A percentile compares a stretch with the other conserved stretches of the same genome.
These are phyloP conservation scores for Podocnemis expansa DNA, from an alignment of 2,113 vertebrate species.

Conservation along the genomic window DNA sequence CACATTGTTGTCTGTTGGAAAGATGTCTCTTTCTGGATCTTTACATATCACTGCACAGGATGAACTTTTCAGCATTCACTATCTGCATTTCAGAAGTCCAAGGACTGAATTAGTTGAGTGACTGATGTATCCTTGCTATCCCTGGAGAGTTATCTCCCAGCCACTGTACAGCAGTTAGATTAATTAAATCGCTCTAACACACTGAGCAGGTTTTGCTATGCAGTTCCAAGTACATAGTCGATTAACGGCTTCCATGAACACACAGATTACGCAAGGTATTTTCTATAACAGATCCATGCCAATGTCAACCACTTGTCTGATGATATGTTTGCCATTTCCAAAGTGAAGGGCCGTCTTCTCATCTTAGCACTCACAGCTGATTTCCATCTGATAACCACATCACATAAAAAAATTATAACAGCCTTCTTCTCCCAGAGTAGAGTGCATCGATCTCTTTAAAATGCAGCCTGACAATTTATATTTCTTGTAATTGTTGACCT, in stretches of 20 bases:
- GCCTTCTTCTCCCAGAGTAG: not conserved
- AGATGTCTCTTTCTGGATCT: not conserved
- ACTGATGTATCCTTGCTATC: not conserved
- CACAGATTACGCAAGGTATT: slow-evolving; percentile 8
- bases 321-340: slow-evolving; percentile 27
- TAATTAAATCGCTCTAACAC: slow-evolving; percentile 42
- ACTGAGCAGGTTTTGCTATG: slow-evolving; percentile 34
- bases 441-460: not conserved
- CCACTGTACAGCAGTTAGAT: not conserved
- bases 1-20: not conserved
- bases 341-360: slow-evolving; percentile 5
- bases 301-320: slow-evolving; percentile 34
- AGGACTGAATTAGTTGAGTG: slow-evolving; percentile 24
- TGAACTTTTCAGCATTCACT: not conserved
- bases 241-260: slow-evolving; percentile 27
- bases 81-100: not conserved
- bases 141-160: not conserved
- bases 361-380: not conserved
- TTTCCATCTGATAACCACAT: not conserved
- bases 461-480: not conserved
- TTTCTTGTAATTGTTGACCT: slow-evolving; percentile 1
- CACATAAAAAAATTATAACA: not conserved
- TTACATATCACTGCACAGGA: not conserved
- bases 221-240: slow-evolving; percentile 37
- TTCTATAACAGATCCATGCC: slow-evolving; percentile 26